A percentile compares a stretch with the other conserved stretches of the same genome.
Evolutionary conservation across 2,113 vertebrate genomes (phyloP).

Genomic region (Tachysurus fulvidraco): DNA sequence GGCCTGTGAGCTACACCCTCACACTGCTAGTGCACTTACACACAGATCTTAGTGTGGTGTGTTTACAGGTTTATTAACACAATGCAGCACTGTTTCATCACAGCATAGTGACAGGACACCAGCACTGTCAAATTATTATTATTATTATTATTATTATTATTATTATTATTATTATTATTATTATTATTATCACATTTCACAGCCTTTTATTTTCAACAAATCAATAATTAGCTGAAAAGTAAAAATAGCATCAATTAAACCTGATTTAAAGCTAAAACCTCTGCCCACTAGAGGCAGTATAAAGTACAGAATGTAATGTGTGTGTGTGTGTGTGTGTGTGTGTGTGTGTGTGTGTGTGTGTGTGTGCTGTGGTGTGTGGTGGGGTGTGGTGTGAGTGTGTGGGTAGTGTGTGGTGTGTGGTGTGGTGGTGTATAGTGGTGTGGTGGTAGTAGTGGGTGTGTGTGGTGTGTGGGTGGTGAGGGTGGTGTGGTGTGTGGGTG

Average conservation of each 20-base stretch:
- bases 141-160: too few species aligned
- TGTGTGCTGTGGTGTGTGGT: neutral
- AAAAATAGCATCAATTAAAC: neutral
- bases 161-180: too few species aligned
- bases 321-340: neutral
- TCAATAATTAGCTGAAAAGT: neutral
- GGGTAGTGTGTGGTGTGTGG: neutral
- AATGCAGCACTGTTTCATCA: neutral
- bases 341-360: neutral
- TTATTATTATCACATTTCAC: neutral
- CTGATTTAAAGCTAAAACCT: neutral
- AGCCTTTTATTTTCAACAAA: neutral
- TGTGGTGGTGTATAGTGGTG: too few species aligned
- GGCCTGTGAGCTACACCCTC: neutral
- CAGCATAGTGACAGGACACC: neutral
- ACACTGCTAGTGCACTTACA: neutral
- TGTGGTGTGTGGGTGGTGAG: neutral
- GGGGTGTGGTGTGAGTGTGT: neutral
- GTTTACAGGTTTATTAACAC: neutral
- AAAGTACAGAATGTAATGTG: neutral
- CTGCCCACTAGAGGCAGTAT: neutral
- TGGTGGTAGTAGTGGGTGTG: neutral
- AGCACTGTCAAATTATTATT: neutral
- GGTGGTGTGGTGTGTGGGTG: neutral
- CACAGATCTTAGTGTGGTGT: neutral